Base-by-base conservation (phyloP, 2,797 vertebrate species). In the Peromyscus nudipes region DNA sequence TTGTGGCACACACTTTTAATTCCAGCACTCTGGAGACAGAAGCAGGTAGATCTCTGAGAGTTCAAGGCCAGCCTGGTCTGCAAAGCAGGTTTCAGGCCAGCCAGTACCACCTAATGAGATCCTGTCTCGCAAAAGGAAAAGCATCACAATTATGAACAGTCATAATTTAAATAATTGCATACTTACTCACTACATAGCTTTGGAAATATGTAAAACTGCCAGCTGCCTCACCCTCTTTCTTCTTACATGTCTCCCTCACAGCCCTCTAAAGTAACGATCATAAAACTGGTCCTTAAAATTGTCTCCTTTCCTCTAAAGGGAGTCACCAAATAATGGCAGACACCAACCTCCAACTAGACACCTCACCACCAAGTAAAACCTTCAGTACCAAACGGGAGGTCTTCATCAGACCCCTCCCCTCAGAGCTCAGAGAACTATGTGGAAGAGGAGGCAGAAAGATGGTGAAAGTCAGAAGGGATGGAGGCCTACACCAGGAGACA, bases 231-330 rank as follows among this genome's bases (percentile, higher is more conserved):
- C 1, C 7, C 10, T 12, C 12, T 60, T 25, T 21, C 4, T 19
- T 62, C 9, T 55, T 75, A 67, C 2, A 76, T 21, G 23, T 6
- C 6, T 19, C 4, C 14, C 46, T 91, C 55, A 34, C 0, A 65
- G 13, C 43, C 79, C 94, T 92, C 17, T 69, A 25, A 64, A 19
- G 19, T 62, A 91, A 96, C 25, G 87, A 27, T 71, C 40, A 77
- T 5, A 11, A 95, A 73, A 62, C 17, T 83, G 9, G 43, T 37
- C 43, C 92, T 97, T 79, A 46, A 84, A 69, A 76, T 55, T 29
- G 71, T 17, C 67, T 64, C 25, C 13, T 52, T 90, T 37, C 75
- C 29, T 65, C 62, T 60, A 60, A 67, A 49, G n/a, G 43, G 21
- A 52, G 64, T 52, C 46, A n/a, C 64, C 83, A 69, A 49, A 86